Evolutionary conservation across 2,888 invertebrate genomes (phyloP).

Genomic region (Charanyca ferruginea): DNA sequence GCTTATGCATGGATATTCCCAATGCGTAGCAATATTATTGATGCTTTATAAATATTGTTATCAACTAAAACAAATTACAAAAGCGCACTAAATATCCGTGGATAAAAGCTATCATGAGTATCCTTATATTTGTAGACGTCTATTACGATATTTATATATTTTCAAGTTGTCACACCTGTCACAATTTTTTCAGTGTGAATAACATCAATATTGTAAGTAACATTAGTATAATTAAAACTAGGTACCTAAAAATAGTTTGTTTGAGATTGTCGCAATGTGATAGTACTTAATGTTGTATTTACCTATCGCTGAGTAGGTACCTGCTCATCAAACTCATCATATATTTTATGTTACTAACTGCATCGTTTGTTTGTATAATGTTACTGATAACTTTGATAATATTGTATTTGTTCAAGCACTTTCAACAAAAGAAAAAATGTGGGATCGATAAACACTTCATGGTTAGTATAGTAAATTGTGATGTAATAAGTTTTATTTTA

Average conservation of each 20-base stretch:
- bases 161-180: background rate
- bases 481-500: slow-evolving; percentile 1
- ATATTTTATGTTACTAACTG: slow-evolving; percentile 9
- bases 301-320: slow-evolving; percentile 5
- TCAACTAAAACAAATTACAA: background rate
- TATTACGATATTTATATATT: background rate
- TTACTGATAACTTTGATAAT: slow-evolving; percentile 25
- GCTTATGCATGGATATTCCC: slow-evolving; percentile 12
- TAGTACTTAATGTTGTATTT: slow-evolving; percentile 3
- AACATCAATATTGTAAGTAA: background rate
- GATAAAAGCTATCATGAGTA: background rate
- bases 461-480: background rate
- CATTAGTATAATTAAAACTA: background rate
- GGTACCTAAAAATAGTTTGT: slow-evolving; percentile 6
- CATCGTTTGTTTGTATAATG: slow-evolving; percentile 14
- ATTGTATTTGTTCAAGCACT: slow-evolving; percentile 13
- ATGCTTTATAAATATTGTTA: background rate
- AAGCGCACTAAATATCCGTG: too few relatives aligned
- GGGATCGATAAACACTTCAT: slow-evolving; percentile 14
- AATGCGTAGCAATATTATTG: background rate
- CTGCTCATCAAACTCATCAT: background rate
- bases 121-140: background rate
- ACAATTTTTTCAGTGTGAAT: background rate
- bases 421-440: background rate
- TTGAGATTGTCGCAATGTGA: slow-evolving; percentile 7